Conservation (phyloP, 2,113 vertebrate genomes). For the Mohoua ochrocephala region DNA sequence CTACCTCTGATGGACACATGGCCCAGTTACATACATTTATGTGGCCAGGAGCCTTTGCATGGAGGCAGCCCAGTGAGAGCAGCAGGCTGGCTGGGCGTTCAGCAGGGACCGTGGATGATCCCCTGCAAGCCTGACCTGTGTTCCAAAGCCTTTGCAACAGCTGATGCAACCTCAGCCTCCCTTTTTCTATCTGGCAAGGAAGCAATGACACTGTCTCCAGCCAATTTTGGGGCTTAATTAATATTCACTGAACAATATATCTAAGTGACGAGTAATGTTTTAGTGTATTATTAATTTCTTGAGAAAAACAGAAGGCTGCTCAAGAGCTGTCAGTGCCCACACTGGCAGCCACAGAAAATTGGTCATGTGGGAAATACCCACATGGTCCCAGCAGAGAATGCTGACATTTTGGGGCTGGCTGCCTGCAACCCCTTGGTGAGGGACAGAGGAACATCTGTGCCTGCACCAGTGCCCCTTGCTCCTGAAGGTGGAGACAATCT, state of each 20-base stretch:
- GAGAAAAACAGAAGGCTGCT: not conserved
- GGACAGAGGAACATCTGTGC: not conserved
- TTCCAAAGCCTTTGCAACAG: not conserved
- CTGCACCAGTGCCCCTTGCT: rapidly evolving
- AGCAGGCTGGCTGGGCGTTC: rapidly evolving
- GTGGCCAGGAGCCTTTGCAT: not conserved
- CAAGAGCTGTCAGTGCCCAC: not conserved
- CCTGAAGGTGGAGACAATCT: not conserved
- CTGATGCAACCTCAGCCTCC: not conserved
- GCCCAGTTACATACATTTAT: not conserved
- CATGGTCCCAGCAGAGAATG: not conserved
- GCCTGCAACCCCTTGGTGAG: rapidly evolving
- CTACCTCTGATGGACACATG: not conserved
- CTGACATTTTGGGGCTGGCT: not conserved
- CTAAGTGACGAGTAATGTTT: not conserved
- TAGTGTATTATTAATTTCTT: not conserved
- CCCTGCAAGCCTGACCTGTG: rapidly evolving
- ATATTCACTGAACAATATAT: not conserved
- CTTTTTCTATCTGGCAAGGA: not conserved
- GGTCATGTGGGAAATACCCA: not conserved
- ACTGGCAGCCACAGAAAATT: not conserved
- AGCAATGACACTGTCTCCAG: not conserved
- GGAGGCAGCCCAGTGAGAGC: not conserved
- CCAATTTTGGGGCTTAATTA: not conserved
- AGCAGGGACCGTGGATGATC: not conserved